Base-by-base conservation (phyloP, 2,888 invertebrate species). In the Agriopis leucophaearia region DNA sequence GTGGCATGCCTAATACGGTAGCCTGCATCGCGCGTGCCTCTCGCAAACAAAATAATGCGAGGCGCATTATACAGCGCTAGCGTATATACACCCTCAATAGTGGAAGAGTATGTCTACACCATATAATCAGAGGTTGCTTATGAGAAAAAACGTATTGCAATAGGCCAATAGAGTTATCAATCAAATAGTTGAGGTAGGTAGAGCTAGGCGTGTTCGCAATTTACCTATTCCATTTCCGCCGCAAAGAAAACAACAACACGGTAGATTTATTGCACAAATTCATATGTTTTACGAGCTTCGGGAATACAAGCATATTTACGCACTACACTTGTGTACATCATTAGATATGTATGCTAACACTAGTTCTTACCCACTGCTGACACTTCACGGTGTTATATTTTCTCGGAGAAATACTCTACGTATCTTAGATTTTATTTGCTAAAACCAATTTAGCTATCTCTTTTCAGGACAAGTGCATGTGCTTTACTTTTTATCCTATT, bases 251-350 rank as follows among this genome's bases (percentile, higher is more conserved):
- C 57, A 57, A 57, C 45, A 57, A 35, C 44, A 45, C 15, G 15
- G 5, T 10, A 45, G 45, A 57, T 57, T 57, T 57, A 57, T 57
- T 57, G 45, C 56, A 57, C 56, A 57, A 57, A 57, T 57, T 57
- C 45, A 57, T 57, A 57, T 44, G 45, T 44, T 57, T 57, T 57
- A 57, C 57, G 57, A 57, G 57, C 45, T n/a, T 7, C 13, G 52
- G 38, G 52, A 54, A 38, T 16, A n/a, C n/a, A 9, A 15, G n/a
- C 36, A 35, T 36, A 52, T 52, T 36, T 36, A 38, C 47, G 5
- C 7, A 44, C 13, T 27, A 12, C 27, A 27, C 12, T 48, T 12
- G 12, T 4, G 27, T 12, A 27, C 47, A 18, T 45, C 3, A 13
- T 12, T 1, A 13, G 10, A 10, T 13, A 13, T 2, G 42, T 38